Conservation (phyloP, 2,888 invertebrate species). For the Drosophila borborema region DNA sequence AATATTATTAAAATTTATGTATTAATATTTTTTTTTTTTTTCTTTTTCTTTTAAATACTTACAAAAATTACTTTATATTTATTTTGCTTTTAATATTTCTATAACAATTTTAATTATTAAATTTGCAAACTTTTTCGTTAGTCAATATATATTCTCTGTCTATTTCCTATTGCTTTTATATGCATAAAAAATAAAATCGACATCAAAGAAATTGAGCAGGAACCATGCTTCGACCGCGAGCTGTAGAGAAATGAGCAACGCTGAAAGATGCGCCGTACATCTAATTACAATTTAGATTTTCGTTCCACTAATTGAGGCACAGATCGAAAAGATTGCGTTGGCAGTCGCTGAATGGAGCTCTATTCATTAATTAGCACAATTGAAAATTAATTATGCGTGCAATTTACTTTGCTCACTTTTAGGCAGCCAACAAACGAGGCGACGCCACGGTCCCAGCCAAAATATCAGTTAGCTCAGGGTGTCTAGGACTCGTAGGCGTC, state of each 20-base stretch:
- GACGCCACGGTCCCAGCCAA: slow-evolving; percentile 10
- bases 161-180: not conserved
- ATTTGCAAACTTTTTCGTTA: too few relatives aligned
- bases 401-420: slow-evolving; percentile 80
- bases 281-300: slow-evolving; percentile 71
- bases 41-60: too few relatives aligned
- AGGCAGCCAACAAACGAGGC: slow-evolving; percentile 39
- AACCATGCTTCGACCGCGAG: not conserved
- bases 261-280: slow-evolving; percentile 37
- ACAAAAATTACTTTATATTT: too few relatives aligned
- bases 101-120: too few relatives aligned
- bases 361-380: slow-evolving; percentile 81
- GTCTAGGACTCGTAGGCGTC: not conserved
- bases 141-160: not conserved
- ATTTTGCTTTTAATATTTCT: too few relatives aligned
- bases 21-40: too few relatives aligned
- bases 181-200: not conserved
- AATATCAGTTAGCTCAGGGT: slow-evolving; percentile 6
- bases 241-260: not conserved
- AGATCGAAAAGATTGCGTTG: slow-evolving; percentile 40
- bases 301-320: slow-evolving; percentile 45
- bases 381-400: slow-evolving; percentile 83
- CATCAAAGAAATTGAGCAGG: slow-evolving; percentile 48
- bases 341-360: slow-evolving; percentile 29
- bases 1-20: too few relatives aligned